Base-by-base conservation (phyloP, 2,797 vertebrate genomes). In the Acanthurus tractus region DNA sequence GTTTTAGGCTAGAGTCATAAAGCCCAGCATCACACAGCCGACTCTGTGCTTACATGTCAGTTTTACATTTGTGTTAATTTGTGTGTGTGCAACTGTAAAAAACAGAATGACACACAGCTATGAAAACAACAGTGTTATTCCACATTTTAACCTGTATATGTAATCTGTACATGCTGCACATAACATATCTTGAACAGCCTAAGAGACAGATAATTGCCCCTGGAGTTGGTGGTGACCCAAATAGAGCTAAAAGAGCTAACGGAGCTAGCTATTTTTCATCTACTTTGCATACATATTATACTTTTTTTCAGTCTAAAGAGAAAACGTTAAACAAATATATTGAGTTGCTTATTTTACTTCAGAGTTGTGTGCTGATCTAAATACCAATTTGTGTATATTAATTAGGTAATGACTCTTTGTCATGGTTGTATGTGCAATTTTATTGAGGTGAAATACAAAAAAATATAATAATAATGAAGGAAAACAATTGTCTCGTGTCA, bases 1-100 rank as follows among this genome's bases (percentile, higher is more conserved):
- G 54, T 70, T 75, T 54, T 15, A 44, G 58, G 48, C 6, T 40
- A 34, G n/a, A 52, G 34, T 40, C 38, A 4, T 44, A 17, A 25
- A 69, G 50, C 61, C 29, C 52, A 52, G 22, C 18, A 52, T 53
- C 36, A 50, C 15, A 55, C 29, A 42, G n/a, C 38, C 13, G 22
- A 56, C 23, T 62, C 15, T 55, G 13, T 46, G 36, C 62, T 63
- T 55, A 20, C 18, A 42, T 53, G n/a, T 50, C 10, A 18, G 25
- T 9, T 10, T 52, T 56, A 36, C 23, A 14, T 29, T 46, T 25
- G 42, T 8, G 64, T 63, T 18, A 0, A 42, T 63, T 17, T 59
- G 7, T 57, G 22, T 67, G 4, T 17, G 6, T 40, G 18, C 17
- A 38, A 1, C 29, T 34, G 12, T 40, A 45, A 63, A 66, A 38